These are phyloP conservation scores for Pseudochirops corinnae DNA, from an alignment of 2,797 vertebrate genomes.

Conservation along the genomic window DNA sequence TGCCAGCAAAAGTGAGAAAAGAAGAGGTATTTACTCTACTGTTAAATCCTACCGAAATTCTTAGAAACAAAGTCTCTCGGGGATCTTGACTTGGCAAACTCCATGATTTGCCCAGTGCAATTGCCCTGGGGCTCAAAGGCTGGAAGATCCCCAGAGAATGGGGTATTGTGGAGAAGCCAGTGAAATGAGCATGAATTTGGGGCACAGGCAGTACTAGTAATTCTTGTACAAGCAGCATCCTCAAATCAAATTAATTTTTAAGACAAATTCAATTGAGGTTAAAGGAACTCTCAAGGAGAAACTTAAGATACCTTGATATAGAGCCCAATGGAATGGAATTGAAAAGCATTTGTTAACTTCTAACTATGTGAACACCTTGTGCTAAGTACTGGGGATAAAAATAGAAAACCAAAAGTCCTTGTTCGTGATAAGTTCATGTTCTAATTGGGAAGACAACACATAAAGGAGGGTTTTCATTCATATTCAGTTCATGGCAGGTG, in stretches of 20 bases:
- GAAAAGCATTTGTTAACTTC: neutral
- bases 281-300: neutral
- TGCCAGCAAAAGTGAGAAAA: neutral
- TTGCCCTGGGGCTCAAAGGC: neutral
- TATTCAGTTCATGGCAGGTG: neutral
- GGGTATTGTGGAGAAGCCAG: neutral
- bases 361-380: neutral
- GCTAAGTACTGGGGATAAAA: neutral
- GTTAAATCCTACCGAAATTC: neutral
- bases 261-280: neutral
- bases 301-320: neutral
- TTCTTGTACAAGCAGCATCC: neutral
- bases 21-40: neutral
- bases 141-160: slow-evolving; percentile 8
- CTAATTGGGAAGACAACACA: neutral
- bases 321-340: neutral
- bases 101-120: neutral
- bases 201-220: neutral
- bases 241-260: slow-evolving; percentile 3
- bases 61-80: neutral
- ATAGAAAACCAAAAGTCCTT: neutral
- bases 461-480: neutral
- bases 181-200: neutral
- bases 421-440: neutral
- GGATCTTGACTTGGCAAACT: neutral